phyloP scores from a whole-genome alignment of 2,113 vertebrate genomes.

The Spea multiplicata region DNA sequence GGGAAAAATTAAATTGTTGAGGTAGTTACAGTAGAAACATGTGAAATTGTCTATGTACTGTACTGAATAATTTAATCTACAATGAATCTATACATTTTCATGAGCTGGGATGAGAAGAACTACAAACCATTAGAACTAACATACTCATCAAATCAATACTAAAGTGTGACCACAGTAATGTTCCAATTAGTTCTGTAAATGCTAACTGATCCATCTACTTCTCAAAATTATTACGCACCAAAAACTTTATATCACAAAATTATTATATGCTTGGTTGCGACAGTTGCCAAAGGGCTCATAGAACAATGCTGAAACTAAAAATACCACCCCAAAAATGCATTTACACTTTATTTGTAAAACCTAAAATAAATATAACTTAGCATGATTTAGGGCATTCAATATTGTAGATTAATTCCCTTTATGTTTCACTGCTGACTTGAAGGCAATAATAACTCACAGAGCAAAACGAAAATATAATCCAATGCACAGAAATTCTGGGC shows the following conservation, averaged over 20 bases:
- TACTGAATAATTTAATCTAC: conserved; percentile 31
- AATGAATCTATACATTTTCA: conserved; percentile 24
- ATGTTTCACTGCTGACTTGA: conserved; percentile 11
- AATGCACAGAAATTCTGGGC: conserved; percentile 16
- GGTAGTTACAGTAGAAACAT: conserved; percentile 4
- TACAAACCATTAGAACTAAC: conserved; percentile 21
- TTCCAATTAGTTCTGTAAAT: conserved; percentile 13
- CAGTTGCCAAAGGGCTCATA: conserved; percentile 16
- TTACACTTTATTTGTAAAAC: conserved; percentile 14
- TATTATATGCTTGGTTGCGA: conserved; percentile 7
- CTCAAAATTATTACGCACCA: conserved; percentile 16
- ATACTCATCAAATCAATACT: conserved; percentile 23
- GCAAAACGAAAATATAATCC: conserved; percentile 20
- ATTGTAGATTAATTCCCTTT: conserved; percentile 30
- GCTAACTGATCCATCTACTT: conserved; percentile 20
- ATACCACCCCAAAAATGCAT: conserved; percentile 15
- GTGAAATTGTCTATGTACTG: conserved; percentile 23
- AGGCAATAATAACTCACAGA: conserved; percentile 33
- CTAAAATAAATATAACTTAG: conserved; percentile 14
- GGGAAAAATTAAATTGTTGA: background rate
- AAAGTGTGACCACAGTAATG: conserved; percentile 26
- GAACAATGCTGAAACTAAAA: conserved; percentile 9
- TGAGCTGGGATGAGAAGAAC: conserved; percentile 18
- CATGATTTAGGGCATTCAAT: conserved; percentile 14
- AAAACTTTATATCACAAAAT: conserved; percentile 24